Evolutionary conservation across 2,113 vertebrate genomes (phyloP), one percentile per base, ranked within the genome.

Genomic region (Leptobrachium ailaonicum): DNA sequence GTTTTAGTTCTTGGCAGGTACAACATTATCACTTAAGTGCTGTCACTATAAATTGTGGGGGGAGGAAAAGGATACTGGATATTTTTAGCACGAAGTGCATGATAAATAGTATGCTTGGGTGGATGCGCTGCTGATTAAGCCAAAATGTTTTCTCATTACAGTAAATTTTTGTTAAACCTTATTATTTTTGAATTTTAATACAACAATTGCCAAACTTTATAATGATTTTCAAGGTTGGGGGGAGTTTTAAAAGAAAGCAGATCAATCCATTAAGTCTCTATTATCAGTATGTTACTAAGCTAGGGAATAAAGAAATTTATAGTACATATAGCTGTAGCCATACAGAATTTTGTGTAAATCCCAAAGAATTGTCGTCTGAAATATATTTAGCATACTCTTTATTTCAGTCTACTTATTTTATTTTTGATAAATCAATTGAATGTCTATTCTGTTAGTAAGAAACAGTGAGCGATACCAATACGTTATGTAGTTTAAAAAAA

Each of bases 81-180:
- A 94, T 96, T 97, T 96, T 96, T 96, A 97, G 96, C 98, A 98
- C 96, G 96, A 97, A 89, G 95, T 96, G 97, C 97, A 98, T 98
- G 97, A 97, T 96, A 96, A 96, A 98, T 98, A 97, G 97, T 96
- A 97, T 97, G 97, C 96, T 98, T 98, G 95, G 47, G 97, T 98
- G 96, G 96, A 96, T 98, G 95, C 96, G 95, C 95, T 98, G 95
- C 96, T 98, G 95, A 98, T 95, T 96, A 97, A 96, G 94, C 94
- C 93, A 94, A 95, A 95, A 96, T 96, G 95, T 91, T 91, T 94
- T 95, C 94, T 95, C 92, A 94, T 94, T 92, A 90, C 94, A 94
- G 91, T 94, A 95, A 94, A 95, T 88, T 92, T 50, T 50, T 8
- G 4, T 50, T 50, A 5, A 50, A 50, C 4, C 47, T 60, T 60